These are phyloP conservation scores for Bombus confusus DNA, from an alignment of 1,140 invertebrate genomes.

Conservation along the genomic window DNA sequence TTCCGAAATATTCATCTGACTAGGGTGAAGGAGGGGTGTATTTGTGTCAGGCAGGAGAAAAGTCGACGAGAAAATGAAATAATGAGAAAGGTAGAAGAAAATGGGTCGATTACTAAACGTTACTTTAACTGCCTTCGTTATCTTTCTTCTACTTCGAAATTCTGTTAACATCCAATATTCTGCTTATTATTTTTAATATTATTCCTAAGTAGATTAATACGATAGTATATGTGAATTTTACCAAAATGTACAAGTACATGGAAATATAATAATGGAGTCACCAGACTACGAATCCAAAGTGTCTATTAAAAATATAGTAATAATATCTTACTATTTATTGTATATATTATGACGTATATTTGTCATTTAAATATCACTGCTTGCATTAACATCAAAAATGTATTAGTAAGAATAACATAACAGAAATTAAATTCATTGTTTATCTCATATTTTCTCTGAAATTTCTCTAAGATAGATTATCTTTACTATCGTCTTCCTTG, in stretches of 20 bases:
- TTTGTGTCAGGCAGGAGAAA: conserved; percentile 28
- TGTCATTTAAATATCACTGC: too few relatives aligned
- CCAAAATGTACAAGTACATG: neutral
- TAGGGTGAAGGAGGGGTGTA: neutral
- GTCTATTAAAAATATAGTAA: neutral
- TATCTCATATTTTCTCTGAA: neutral
- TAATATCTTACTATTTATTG: neutral
- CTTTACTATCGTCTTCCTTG: neutral
- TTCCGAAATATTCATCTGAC: conserved; percentile 60
- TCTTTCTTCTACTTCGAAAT: neutral
- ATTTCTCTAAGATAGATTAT: neutral
- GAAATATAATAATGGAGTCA: neutral
- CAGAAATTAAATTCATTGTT: neutral
- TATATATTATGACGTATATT: neutral
- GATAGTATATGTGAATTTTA: neutral
- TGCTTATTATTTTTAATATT: neutral
- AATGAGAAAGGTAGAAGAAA: neutral
- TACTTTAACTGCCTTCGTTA: neutral
- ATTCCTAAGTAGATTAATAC: neutral
- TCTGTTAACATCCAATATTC: neutral
- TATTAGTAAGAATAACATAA: neutral
- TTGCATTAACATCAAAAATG: neutral
- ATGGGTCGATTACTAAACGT: neutral
- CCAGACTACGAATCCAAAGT: too few relatives aligned
- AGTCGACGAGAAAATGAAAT: conserved; percentile 24